Percentiles rank a stretch among this genome's conserved stretches.
phyloP scores from a whole-genome alignment of 2,797 vertebrate species.

The Aeoliscus strigatus region DNA sequence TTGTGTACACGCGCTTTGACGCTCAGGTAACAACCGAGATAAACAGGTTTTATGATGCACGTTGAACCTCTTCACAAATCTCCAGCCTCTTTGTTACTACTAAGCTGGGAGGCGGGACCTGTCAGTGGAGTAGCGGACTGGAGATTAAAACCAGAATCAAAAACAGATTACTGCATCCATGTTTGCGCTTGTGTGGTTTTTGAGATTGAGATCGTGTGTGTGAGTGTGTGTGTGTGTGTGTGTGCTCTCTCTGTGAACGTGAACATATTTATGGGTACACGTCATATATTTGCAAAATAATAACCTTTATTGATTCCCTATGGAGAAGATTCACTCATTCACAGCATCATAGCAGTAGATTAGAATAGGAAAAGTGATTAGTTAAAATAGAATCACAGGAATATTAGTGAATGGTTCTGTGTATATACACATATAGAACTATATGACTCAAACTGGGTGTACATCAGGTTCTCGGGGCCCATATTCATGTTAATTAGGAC shows the following conservation, averaged over 20 bases:
- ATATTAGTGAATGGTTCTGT: too few relatives aligned
- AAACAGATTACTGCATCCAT: conserved; percentile 61
- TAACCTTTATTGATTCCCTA: too few relatives aligned
- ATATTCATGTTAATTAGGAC: not conserved
- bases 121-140: conserved; percentile 53
- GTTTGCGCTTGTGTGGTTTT: conserved; percentile 14
- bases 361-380: too few relatives aligned
- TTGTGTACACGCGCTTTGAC: conserved; percentile 3
- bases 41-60: conserved; percentile 49
- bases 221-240: conserved; percentile 2
- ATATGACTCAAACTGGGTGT: too few relatives aligned
- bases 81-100: conserved; percentile 54
- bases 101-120: conserved; percentile 63
- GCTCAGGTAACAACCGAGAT: conserved; percentile 35
- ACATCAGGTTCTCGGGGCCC: too few relatives aligned
- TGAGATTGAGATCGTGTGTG: conserved; percentile 7
- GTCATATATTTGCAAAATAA: not conserved
- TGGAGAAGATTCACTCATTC: too few relatives aligned
- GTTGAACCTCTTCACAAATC: conserved; percentile 47
- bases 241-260: conserved; percentile 8
- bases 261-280: conserved; percentile 25
- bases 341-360: too few relatives aligned
- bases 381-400: too few relatives aligned
- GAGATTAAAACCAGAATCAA: conserved; percentile 69
- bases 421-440: too few relatives aligned